Evolutionary conservation across 2,888 invertebrate genomes (phyloP).

Genomic region (Tachina fera): DNA sequence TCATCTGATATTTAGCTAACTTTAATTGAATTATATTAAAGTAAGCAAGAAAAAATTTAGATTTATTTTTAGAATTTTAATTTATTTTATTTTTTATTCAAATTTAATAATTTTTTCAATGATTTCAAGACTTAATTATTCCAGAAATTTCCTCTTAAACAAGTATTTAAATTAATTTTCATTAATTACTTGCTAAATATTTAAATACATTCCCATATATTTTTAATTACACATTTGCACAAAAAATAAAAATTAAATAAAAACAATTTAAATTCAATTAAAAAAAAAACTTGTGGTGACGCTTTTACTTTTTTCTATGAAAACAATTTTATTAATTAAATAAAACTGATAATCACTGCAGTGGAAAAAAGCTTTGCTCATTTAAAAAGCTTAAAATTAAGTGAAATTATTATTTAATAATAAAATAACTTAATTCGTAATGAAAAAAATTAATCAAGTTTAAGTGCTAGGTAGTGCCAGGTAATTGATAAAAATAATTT

Average conservation of each 20-base stretch:
- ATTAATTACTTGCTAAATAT: neutral
- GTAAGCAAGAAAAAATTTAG: neutral
- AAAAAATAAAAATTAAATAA: neutral
- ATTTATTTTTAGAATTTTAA: neutral
- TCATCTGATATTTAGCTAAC: neutral
- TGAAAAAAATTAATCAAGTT: neutral
- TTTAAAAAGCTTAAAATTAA: neutral
- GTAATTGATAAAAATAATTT: neutral
- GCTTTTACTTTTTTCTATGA: neutral
- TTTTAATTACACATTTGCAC: neutral
- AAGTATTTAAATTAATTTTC: constrained; percentile 8
- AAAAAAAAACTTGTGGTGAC: neutral
- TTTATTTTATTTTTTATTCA: neutral
- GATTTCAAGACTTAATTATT: neutral
- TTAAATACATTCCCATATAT: neutral
- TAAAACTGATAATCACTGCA: constrained; percentile 35
- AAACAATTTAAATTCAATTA: neutral
- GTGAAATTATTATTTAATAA: neutral
- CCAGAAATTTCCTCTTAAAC: neutral
- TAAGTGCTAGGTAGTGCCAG: constrained; percentile 30
- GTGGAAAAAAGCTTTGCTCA: constrained; percentile 1
- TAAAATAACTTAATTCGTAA: neutral
- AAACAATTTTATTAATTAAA: constrained; percentile 28
- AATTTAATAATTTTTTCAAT: neutral
- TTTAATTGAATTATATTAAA: neutral